Percentiles rank a stretch among this genome's conserved stretches.
Conservation (phyloP, 2,113 vertebrate genomes). For the Chauna torquata region DNA sequence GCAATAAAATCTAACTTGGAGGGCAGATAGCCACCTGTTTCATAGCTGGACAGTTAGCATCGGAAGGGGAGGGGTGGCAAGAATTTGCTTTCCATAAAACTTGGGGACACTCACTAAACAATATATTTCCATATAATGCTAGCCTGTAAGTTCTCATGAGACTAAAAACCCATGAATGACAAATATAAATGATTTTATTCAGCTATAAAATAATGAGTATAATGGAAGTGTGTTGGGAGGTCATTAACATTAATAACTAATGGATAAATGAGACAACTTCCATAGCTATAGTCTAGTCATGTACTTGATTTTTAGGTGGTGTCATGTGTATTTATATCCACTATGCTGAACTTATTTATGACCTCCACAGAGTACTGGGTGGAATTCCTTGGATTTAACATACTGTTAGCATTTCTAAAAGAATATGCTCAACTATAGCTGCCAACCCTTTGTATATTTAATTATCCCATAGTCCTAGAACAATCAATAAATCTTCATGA, state of each 20-base stretch:
- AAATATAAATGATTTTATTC: constrained; percentile 46
- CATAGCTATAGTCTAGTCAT: constrained; percentile 30
- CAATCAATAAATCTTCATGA: constrained; percentile 69
- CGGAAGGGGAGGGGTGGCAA: constrained; percentile 33
- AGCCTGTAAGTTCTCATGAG: constrained; percentile 21
- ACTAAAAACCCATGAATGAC: background rate
- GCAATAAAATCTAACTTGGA: constrained; percentile 65
- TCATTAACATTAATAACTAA: constrained; percentile 48
- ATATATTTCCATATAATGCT: constrained; percentile 60
- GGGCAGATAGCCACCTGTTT: constrained; percentile 67
- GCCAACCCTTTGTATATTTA: constrained; percentile 75
- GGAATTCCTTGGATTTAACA: constrained; percentile 61
- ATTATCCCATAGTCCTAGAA: constrained; percentile 59
- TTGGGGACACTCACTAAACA: constrained; percentile 43
- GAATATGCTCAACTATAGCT: constrained; percentile 61
- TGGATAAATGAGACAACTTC: constrained; percentile 32
- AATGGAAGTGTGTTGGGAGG: background rate
- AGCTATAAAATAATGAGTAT: constrained; percentile 50
- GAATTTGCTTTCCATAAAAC: constrained; percentile 25
- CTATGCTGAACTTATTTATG: constrained; percentile 58
- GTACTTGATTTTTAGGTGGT: constrained; percentile 46
- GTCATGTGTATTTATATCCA: constrained; percentile 54
- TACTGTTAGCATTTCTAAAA: constrained; percentile 64
- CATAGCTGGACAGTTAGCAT: constrained; percentile 45
- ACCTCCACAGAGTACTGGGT: background rate